Evolutionary conservation across 2,797 vertebrate genomes (phyloP), one percentile per base, ranked within the genome.

Genomic region (Pampus argenteus): DNA sequence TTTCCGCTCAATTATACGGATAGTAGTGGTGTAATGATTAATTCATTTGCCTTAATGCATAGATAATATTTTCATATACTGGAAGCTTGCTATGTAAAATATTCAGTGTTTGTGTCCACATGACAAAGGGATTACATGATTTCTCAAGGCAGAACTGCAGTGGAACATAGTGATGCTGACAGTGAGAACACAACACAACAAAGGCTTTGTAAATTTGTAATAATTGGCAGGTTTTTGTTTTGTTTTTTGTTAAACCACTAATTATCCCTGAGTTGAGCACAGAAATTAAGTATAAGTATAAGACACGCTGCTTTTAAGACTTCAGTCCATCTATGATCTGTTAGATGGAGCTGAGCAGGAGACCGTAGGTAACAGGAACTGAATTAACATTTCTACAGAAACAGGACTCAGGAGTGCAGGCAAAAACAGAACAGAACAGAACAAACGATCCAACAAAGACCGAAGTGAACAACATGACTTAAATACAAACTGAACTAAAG

Each of bases 11-110:
- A 18, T 71, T 49, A 25, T 52, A 15, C 14, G 14, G n/a, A 3
- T 67, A 26, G 31, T 20, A 42, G 36, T 52, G 10, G 3, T 52
- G 47, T 15, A 13, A 50, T 66, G 48, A 66, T 51, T 73, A 50
- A 51, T 23, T 50, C 49, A 48, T 3, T 42, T 28, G 6, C 14
- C 13, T n/a, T 20, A 9, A 51, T 25, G 13, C 52, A 10, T 17
- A 40, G 11, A 17, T 66, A 26, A 42, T 44, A 20, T n/a, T 22
- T 18, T 8, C 17, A 10, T 18, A 9, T 18, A 56, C n/a, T 65
- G 6, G 45, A 51, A 4, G 57, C 36, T 61, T 44, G 63, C 6
- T 38, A 18, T 7, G 6, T 20, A 31, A 0, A 25, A 31, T 40
- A 61, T 28, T 25, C 29, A 18, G 6, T 0, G 4, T 61, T 44